Evolutionary conservation across 2,797 vertebrate species (phyloP).

Genomic region (Lophura swinhoii): DNA sequence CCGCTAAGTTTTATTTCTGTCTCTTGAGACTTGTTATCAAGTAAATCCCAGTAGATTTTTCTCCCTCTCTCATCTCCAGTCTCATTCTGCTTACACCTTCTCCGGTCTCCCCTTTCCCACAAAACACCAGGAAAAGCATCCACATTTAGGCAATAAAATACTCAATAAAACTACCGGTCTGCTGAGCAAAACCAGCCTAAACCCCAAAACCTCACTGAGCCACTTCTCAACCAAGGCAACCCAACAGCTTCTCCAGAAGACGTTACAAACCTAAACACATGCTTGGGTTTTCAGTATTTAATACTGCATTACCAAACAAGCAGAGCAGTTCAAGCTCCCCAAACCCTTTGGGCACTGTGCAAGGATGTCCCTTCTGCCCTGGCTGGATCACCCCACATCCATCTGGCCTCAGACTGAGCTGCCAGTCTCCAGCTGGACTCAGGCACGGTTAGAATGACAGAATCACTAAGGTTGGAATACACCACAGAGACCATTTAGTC

Average conservation of each 20-base stretch:
- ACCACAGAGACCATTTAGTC: no score
- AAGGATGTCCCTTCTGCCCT: not conserved
- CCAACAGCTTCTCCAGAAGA: not conserved
- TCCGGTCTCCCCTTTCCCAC: not conserved
- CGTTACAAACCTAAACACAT: not conserved
- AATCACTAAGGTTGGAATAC: no score
- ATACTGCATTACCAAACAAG: not conserved
- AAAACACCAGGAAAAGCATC: not conserved
- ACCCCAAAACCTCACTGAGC: not conserved
- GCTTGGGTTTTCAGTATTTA: not conserved
- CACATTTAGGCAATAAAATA: not conserved
- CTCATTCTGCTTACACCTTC: not conserved
- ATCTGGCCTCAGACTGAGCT: not conserved
- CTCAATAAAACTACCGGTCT: not conserved
- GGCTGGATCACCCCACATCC: not conserved
- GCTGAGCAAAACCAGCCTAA: not conserved
- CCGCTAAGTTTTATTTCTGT: not conserved
- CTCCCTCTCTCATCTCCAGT: not conserved
- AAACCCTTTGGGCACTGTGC: not conserved
- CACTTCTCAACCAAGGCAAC: not conserved
- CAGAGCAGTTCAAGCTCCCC: not conserved
- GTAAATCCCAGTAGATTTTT: not conserved
- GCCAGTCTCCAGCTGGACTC: not conserved
- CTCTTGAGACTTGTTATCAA: not conserved
- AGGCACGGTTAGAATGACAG: no score